A percentile compares a stretch with the other conserved stretches of the same genome.
Conservation (phyloP, 1,140 invertebrate species). For the Samia ricini region DNA sequence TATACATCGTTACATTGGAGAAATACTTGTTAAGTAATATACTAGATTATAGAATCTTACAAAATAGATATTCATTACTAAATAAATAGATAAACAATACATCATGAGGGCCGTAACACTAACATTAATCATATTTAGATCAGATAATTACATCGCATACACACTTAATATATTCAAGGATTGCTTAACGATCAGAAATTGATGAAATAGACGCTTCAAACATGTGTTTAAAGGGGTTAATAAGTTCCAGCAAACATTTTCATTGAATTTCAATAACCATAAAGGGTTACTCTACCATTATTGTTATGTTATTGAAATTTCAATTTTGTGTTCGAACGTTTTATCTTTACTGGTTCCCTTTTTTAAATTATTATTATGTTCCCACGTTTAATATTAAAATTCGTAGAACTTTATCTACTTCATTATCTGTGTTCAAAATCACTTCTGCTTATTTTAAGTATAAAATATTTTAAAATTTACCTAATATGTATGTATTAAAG, state of each 20-base stretch:
- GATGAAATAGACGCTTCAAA: conserved; percentile 36
- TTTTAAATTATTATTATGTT: background rate
- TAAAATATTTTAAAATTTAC: too few species aligned
- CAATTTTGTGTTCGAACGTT: background rate
- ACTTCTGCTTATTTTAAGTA: background rate
- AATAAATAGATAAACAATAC: conserved; percentile 13
- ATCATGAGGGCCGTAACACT: conserved; percentile 6
- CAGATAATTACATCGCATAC: conserved; percentile 14
- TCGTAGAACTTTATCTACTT: background rate
- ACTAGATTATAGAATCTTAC: background rate
- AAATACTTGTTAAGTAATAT: too few species aligned
- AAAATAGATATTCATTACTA: conserved; percentile 12
- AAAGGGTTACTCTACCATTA: background rate
- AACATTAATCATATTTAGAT: conserved; percentile 11
- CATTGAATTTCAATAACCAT: conserved; percentile 58
- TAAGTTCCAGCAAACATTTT: conserved; percentile 67
- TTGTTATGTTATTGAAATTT: background rate
- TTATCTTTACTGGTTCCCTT: background rate
- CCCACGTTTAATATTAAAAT: background rate
- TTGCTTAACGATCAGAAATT: conserved; percentile 37
- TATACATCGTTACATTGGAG: too few species aligned
- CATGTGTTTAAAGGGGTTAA: conserved; percentile 50
- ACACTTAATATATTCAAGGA: conserved; percentile 3
- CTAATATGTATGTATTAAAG: too few species aligned
- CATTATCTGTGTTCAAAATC: background rate